Evolutionary conservation across 2,888 invertebrate genomes (phyloP), one percentile per base, ranked within the genome.

Genomic region (Hedya salicella): DNA sequence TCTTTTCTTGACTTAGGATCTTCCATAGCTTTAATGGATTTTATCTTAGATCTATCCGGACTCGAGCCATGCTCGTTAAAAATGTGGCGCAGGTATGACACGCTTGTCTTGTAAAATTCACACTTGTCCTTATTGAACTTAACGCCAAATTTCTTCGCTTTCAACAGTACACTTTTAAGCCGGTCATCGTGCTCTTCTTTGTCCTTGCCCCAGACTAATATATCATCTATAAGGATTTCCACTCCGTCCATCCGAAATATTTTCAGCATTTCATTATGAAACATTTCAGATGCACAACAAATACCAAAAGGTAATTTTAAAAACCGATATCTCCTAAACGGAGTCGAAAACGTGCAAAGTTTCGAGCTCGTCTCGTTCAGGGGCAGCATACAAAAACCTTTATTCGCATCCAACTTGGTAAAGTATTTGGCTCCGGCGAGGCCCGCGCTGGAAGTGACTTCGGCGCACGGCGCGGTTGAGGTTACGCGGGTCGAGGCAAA

Each of bases 71-170:
- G n/a, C n/a, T 8, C 61, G 50, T 57, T 59, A 49, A 65, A 71
- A 25, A 67, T 53, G 54, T 71, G 70, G 54, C 73, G 69, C 25
- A 72, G n/a, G 59, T 70, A 73, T 59, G 65, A 68, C 16, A 72
- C 50, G 4, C 49, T 68, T 46, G 64, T n/a, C 30, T 52, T 56
- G 17, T 42, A 59, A 49, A 73, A 72, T 49, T n/a, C 16, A 63
- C 64, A 67, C 60, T 73, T 73, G 21, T 65, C 62, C 13, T n/a
- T 39, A 39, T 39, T 39, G n/a, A 39, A 39, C 4, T 39, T 39
- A n/a, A 39, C 39, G n/a, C 66, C 60, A 61, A 67, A 44, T 60
- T 69, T 44, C 14, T 48, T 40, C 42, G 72, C 70, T 62, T 57
- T 65, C 49, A 63, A n/a, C 40, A 69, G 52, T 14, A 69, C 64